A percentile compares a stretch with the other conserved stretches of the same genome.
These are phyloP conservation scores for Drosophila arizonae DNA, from an alignment of 1,140 invertebrate species.

Conservation along the genomic window DNA sequence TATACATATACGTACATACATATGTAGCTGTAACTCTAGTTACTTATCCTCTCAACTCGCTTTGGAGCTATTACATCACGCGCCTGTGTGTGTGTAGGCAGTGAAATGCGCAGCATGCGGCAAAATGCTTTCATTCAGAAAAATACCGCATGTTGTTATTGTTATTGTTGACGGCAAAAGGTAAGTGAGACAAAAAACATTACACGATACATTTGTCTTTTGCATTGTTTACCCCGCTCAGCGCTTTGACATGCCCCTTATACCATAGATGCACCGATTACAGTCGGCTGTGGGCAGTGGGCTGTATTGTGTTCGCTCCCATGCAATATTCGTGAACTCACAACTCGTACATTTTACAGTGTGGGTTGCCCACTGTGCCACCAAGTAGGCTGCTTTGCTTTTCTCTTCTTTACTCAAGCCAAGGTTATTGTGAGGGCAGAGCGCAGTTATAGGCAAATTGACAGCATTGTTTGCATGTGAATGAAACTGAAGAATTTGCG, in stretches of 20 bases:
- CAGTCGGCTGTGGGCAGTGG: conserved; percentile 17
- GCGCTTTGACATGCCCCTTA: not conserved
- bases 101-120: conserved; percentile 54
- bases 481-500: conserved; percentile 61
- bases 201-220: conserved; percentile 52
- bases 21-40: conserved; percentile 69
- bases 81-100: conserved; percentile 20
- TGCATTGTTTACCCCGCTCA: conserved; percentile 28
- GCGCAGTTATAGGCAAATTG: conserved; percentile 52
- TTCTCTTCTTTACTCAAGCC: conserved; percentile 19
- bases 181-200: conserved; percentile 59
- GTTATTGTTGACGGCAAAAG: conserved; percentile 25
- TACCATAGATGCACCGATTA: conserved; percentile 21
- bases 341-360: not conserved
- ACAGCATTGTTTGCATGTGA: conserved; percentile 54
- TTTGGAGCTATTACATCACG: conserved; percentile 73
- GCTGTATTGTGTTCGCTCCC: not conserved
- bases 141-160: conserved; percentile 17
- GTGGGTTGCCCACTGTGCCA: conserved; percentile 25
- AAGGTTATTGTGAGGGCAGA: conserved; percentile 69
- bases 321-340: not conserved
- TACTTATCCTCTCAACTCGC: conserved; percentile 58
- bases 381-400: conserved; percentile 7
- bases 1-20: conserved; percentile 38
- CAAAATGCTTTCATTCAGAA: conserved; percentile 71